Evolutionary conservation across 2,888 invertebrate genomes (phyloP), one percentile per base, ranked within the genome.

Genomic region (Achlya flavicornis): DNA sequence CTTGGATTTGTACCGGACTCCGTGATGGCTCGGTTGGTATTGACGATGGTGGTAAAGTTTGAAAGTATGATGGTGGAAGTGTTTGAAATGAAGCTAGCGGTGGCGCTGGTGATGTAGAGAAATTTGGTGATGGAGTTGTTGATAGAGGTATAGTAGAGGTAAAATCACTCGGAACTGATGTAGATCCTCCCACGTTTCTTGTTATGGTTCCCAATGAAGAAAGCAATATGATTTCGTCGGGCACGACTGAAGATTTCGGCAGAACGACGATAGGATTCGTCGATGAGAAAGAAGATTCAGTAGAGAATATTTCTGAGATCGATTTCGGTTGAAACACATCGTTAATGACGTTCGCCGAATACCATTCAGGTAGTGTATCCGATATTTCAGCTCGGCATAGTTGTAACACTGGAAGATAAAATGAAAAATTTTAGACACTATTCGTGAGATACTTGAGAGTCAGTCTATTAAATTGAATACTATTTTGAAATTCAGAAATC

Each of bases 241-340:
- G 68, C 60, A 62, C 59, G 58, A 70, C 64, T 64, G 65, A 71
- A 61, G 68, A 71, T 63, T 63, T 74, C 63, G 79, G 69, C 62
- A 76, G 61, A 63, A 84, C 78, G 26, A 83, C 67, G 43, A 90
- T 86, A 10, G 90, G 88, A 65, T 86, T 86, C 46, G 79, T 77
- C 61, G 87, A 71, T 41, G 90, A 85, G 67, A 89, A 89, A 3
- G 85, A 70, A 10, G 81, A 63, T 63, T 84, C 86, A 11, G 89
- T 88, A 14, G 92, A 80, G 75, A 93, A 93, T 72, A 93, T 77
- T 70, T 92, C 92, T 19, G 90, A 84, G 59, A 93, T 81, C 12
- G 92, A 84, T 74, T 89, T 90, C 43, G 91, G 92, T 62, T 91
- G 87, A 68, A 84, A 91, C 64, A 83, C 86, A 66, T 92, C 89